Base-by-base conservation (phyloP, 2,888 invertebrate genomes). In the Cephus pygmeus region DNA sequence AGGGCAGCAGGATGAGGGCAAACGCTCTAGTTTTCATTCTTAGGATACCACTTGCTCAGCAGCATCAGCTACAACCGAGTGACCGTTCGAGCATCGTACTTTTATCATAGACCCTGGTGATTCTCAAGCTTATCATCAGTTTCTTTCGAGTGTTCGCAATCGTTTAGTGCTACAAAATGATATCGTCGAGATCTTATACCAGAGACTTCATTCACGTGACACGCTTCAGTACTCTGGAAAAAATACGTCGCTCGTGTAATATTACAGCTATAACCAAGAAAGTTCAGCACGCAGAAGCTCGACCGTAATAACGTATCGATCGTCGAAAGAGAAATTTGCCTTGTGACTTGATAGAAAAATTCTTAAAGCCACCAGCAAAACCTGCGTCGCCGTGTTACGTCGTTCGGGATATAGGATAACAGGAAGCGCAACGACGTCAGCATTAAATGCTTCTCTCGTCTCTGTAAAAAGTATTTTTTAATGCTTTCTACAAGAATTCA, bases 21-120 rank as follows among this genome's bases (percentile, higher is more conserved):
- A 87, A 85, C 85, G 87, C 86, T 87, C 87, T 83, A 87, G 87
- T 87, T 87, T 86, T 83, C 84, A 85, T 86, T 87, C 86, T 86
- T 87, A 81, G 79, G 78, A 79, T 79, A 80, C 78, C 69, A 15
- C 56, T 15, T 15, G 56, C 56, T 56, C 56, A 23, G 23, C 56
- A 23, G 56, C 56, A 23, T 56, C 23, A 9, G 56, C 56, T 56
- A 56, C 9, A 23, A 23, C 0, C 56, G 6, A 56, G 56, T 56
- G 56, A 56, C 56, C 56, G 56, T 56, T 23, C 23, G 23, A 56
- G 56, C 56, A 23, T 56, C 23, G 2, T 56, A 9, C 23, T 2
- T 2, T 56, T 56, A 56, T 15, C 6, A 23, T 56, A 23, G 15
- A 56, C 23, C 23, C 6, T 23, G 0, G 2, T 56, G 23, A 23